These are phyloP conservation scores for Temnothorax curvispinosus DNA, from an alignment of 1,140 invertebrate genomes.

Conservation along the genomic window DNA sequence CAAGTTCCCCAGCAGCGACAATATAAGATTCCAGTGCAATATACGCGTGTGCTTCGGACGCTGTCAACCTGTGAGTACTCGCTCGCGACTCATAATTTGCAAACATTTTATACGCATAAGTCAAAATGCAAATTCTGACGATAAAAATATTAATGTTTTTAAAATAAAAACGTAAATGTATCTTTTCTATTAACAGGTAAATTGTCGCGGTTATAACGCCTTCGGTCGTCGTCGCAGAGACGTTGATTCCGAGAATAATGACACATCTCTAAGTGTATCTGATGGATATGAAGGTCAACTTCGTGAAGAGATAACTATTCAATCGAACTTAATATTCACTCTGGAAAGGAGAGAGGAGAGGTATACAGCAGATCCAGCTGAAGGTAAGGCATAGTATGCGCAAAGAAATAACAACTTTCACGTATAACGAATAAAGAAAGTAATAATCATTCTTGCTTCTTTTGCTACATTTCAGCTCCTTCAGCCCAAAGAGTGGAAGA, in stretches of 20 bases:
- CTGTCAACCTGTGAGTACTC: constrained; percentile 94
- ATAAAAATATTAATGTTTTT: background rate
- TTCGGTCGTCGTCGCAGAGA: constrained; percentile 93
- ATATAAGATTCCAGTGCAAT: constrained; percentile 98
- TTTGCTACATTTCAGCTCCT: constrained; percentile 86
- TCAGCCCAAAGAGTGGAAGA: constrained; percentile 91
- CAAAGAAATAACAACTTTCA: background rate
- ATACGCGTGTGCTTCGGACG: constrained; percentile 97
- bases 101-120: background rate
- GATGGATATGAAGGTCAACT: constrained; percentile 92
- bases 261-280: constrained; percentile 86
- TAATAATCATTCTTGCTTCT: constrained; percentile 11
- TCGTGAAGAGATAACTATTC: constrained; percentile 96
- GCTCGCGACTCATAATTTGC: background rate
- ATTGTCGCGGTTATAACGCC: constrained; percentile 96
- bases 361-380: constrained; percentile 88
- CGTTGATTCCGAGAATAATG: constrained; percentile 87
- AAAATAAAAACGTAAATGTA: background rate
- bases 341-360: constrained; percentile 92
- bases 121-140: background rate
- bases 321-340: constrained; percentile 96
- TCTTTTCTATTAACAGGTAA: constrained; percentile 88
- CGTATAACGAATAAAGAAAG: too few relatives aligned
- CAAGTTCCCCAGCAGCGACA: constrained; percentile 97
- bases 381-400: constrained; percentile 86